Base-by-base conservation (phyloP, 2,888 invertebrate genomes). In the Drosophila picticornis region DNA sequence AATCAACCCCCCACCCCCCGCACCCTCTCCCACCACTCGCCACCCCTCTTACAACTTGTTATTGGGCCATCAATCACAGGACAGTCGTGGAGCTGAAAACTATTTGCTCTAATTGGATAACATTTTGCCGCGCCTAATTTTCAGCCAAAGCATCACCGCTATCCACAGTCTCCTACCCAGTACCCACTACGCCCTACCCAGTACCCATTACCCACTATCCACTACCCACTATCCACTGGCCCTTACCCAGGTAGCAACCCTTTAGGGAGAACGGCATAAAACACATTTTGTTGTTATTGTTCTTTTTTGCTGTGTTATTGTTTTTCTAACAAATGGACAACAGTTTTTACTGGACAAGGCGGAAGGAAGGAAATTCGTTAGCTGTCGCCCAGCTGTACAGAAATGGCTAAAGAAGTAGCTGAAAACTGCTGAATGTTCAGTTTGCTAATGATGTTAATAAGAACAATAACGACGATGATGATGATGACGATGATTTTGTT, bases 361-460 rank as follows among this genome's bases (percentile, higher is more conserved):
- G 90, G 72, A 81, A 83, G 90, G 76, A 81, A 83, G 88, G 75
- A 85, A 85, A 75, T 84, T 76, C 74, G 85, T 89, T 88, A 64
- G 57, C 67, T 57, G 40, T 29, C 32, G 58, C 50, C 65, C 50
- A 57, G 36, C 65, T 22, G 38, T 31, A 66, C 36, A 50, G 50
- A 63, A 71, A 60, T 51, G 31, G 55, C 62, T 29, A 43, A 25
- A 16, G 57, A 31, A 57, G 40, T 57, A 31, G 57, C 57, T 13
- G 46, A 61, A 72, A 59, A 50, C 34, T 50, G 64, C 69, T 62
- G 51, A 75, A 61, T 69, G 56, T 46, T 70, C 34, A 52, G 46
- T 36, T 27, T 36, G 61, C 40, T 53, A 51, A 60, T 66, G 36
- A 36, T 56, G 60, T 38, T 48, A 53, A 65, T 40, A 59, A 40